Base-by-base conservation (phyloP, 2,888 invertebrate genomes). In the Ormia ochracea region DNA sequence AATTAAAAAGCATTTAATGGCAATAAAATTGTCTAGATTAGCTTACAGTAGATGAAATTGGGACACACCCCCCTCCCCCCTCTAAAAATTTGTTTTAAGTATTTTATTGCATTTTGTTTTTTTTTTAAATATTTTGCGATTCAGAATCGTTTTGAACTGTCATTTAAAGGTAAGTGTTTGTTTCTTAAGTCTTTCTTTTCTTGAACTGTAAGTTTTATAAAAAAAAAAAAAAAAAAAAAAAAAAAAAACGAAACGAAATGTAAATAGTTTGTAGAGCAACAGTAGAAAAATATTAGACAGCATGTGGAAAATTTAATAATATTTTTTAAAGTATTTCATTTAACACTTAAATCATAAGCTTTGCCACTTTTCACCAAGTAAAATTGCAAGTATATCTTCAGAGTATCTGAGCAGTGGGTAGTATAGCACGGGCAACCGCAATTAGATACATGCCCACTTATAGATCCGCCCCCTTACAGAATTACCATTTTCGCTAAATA, bases 51-150 rank as follows among this genome's bases (percentile, higher is more conserved):
- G 66, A 50, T 63, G 38, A 17, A 73, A 28, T 28, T 48, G 48
- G 48, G 56, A 68, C 74, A 66, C 58, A 59, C 59, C 63, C 75
- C 61, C 69, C 75, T 33, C 68, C 68, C 48, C 69, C 75, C 26
- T 69, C 68, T 48, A 19, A 21, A 36, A 1, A n/a, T 14, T 28
- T 38, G 4, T 38, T 26, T 59, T 19, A 45, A 23, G 26, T 50
- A 19, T 45, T 23, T 68, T 68, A 7, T 75, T 68, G 7, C 19
- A 6, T 28, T 50, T 28, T 21, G n/a, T n/a, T 63, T 36, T 31
- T 38, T 36, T 36, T 63, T 38, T 45, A 21, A 36, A 21, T 23
- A 6, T 10, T 38, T 28, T 7, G n/a, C 6, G 4, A 43, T 63
- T 43, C 7, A 36, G 63, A 54, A 17, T 54, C 43, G n/a, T 17